These are phyloP conservation scores for Oreonectes daqikongensis DNA, from an alignment of 2,797 vertebrate genomes.

Conservation along the genomic window DNA sequence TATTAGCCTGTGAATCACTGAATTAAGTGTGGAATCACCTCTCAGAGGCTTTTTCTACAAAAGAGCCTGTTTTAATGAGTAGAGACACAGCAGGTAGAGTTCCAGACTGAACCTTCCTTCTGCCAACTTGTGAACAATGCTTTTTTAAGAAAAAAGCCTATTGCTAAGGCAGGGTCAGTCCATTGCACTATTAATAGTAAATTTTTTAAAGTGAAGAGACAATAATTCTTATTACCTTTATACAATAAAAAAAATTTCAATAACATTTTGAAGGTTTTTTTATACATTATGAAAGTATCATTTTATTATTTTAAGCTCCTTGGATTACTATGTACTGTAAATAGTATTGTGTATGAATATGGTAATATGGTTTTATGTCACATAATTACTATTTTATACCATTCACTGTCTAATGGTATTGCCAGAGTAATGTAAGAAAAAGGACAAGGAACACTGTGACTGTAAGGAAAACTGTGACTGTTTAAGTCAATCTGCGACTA, in stretches of 20 bases:
- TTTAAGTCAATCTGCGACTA: slow-evolving; percentile 34
- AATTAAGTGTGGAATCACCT: slow-evolving; percentile 65
- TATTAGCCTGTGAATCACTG: slow-evolving; percentile 56
- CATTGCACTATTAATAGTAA: background rate
- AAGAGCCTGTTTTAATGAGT: slow-evolving; percentile 76
- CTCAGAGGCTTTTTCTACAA: slow-evolving; percentile 66
- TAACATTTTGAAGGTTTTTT: too few species aligned
- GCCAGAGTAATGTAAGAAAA: too few species aligned
- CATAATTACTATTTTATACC: background rate
- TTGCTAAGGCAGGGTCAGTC: background rate
- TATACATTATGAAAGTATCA: too few species aligned
- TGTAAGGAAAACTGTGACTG: too few species aligned
- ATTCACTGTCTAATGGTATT: too few species aligned
- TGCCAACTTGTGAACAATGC: slow-evolving; percentile 17
- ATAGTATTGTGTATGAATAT: too few species aligned
- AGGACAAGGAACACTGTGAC: too few species aligned
- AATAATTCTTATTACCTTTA: background rate
- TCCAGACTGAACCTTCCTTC: slow-evolving; percentile 38
- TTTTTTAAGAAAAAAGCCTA: background rate
- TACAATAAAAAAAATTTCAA: too few species aligned
- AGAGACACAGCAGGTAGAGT: slow-evolving; percentile 71
- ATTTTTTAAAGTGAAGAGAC: too few species aligned
- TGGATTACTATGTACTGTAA: too few species aligned
- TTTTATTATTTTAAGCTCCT: too few species aligned
- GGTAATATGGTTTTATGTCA: background rate